Percentiles rank a stretch among this genome's conserved stretches.
Conservation (phyloP, 2,113 vertebrate genomes). For the Zosterops borbonicus region DNA sequence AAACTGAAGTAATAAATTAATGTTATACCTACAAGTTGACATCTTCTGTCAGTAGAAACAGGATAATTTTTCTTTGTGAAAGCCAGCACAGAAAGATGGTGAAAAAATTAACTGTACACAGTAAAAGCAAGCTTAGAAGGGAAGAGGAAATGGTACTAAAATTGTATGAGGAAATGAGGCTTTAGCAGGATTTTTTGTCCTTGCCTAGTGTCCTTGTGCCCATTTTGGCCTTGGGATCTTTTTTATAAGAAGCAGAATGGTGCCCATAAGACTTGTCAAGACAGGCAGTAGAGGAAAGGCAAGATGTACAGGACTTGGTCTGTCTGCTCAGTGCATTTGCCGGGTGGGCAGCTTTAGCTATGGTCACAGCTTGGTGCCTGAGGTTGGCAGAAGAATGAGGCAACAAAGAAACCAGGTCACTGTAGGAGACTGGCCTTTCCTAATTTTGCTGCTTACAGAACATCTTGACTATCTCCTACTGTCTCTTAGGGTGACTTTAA, state of each 20-base stretch:
- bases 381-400: background rate
- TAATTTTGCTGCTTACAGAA: background rate
- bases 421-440: background rate
- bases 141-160: background rate
- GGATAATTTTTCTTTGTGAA: background rate
- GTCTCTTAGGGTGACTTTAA: background rate
- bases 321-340: rapidly evolving
- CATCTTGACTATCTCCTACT: background rate
- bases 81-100: background rate
- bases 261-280: background rate
- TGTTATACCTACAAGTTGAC: background rate
- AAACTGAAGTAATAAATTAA: background rate
- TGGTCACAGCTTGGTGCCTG: background rate
- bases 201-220: background rate
- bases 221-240: background rate
- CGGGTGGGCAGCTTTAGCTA: background rate
- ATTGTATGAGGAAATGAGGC: background rate
- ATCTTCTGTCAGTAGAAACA: background rate
- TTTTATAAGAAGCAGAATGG: background rate
- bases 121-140: background rate
- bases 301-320: background rate
- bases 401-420: background rate
- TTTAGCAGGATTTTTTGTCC: background rate
- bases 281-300: background rate
- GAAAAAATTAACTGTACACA: background rate